Evolutionary conservation across 1,140 invertebrate species (phyloP).

Genomic region (Listronotus oregonensis): DNA sequence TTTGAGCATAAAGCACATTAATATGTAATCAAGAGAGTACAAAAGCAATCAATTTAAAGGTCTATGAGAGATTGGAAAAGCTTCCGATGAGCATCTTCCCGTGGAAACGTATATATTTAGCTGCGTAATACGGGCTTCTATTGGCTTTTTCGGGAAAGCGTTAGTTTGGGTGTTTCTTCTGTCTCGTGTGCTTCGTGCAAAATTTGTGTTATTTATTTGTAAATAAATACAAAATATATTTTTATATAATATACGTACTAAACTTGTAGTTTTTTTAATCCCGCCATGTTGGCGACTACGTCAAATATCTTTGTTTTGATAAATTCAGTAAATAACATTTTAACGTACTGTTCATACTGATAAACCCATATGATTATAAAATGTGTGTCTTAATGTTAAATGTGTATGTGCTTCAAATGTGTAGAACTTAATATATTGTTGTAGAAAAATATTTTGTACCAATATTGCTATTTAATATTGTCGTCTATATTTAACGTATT

Average conservation of each 20-base stretch:
- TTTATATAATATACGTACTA: background rate
- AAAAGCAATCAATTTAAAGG: constrained; percentile 8
- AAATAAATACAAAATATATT: constrained; percentile 9
- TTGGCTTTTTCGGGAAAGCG: constrained; percentile 49
- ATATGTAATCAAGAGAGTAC: constrained; percentile 2
- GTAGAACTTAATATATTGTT: background rate
- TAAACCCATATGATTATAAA: background rate
- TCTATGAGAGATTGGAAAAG: background rate
- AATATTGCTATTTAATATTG: background rate
- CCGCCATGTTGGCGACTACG: too few relatives aligned
- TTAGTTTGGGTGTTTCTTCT: constrained; percentile 49
- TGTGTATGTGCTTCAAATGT: constrained; percentile 1
- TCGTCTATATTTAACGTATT: background rate
- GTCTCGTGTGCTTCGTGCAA: constrained; percentile 35
- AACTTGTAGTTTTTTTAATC: too few relatives aligned
- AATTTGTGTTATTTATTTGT: constrained; percentile 1
- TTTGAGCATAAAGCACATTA: background rate
- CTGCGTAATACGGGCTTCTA: constrained; percentile 49
- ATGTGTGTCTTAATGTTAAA: constrained; percentile 4
- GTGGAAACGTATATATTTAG: constrained; percentile 28
- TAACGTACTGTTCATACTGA: background rate
- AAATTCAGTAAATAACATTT: background rate
- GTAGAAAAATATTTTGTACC: background rate
- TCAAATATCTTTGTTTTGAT: background rate
- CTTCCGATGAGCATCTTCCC: constrained; percentile 25